These are phyloP conservation scores for Syrmaticus mikado DNA, from an alignment of 2,113 vertebrate species.

Conservation along the genomic window DNA sequence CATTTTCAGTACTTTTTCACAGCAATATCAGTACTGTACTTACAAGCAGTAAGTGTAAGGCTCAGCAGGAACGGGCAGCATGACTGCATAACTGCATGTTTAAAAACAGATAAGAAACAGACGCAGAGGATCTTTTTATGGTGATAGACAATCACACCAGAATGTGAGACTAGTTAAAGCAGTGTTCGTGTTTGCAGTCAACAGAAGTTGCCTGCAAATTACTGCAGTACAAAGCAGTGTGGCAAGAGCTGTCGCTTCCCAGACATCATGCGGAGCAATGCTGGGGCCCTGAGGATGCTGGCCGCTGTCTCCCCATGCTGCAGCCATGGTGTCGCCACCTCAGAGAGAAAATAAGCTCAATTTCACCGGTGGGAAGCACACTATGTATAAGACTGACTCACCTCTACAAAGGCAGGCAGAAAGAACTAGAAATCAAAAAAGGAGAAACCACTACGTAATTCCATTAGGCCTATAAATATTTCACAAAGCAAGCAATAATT, in stretches of 20 bases:
- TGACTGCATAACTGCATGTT: conserved; percentile 43
- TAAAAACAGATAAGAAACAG: conserved; percentile 65
- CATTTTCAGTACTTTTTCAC: conserved; percentile 61
- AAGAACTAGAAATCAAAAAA: conserved; percentile 13
- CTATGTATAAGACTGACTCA: not conserved
- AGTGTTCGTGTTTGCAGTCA: conserved; percentile 56
- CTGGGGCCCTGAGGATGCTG: not conserved
- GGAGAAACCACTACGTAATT: not conserved
- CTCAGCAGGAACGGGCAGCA: conserved; percentile 52
- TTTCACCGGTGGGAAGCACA: not conserved
- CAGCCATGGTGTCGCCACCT: not conserved
- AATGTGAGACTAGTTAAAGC: conserved; percentile 56
- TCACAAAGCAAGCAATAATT: not conserved
- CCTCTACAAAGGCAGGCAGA: not conserved
- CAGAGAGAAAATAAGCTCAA: not conserved
- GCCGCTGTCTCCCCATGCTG: rapidly evolving
- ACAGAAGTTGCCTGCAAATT: conserved; percentile 45
- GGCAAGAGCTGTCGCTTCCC: conserved; percentile 23
- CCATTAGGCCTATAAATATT: not conserved
- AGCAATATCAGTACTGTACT: conserved; percentile 34
- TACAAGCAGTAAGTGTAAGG: conserved; percentile 52
- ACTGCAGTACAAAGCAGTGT: conserved; percentile 25
- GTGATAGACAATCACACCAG: conserved; percentile 62
- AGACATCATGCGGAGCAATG: rapidly evolving
- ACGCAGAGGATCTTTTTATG: conserved; percentile 50